These are phyloP conservation scores for Pogonus chalceus DNA, from an alignment of 1,140 invertebrate genomes.

Conservation along the genomic window DNA sequence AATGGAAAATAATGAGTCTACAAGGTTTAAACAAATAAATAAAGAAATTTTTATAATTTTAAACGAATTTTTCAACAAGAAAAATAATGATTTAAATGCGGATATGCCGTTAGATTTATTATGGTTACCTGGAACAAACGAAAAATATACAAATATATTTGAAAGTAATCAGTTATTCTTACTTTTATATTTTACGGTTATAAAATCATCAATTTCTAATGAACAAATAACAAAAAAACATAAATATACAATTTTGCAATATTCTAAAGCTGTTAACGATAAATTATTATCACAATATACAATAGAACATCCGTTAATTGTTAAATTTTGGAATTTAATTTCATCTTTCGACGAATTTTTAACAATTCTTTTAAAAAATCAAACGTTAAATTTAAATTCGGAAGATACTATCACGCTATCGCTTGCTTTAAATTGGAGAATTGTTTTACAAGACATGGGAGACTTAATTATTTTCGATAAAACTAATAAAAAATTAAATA, in stretches of 20 bases:
- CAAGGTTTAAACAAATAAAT: no score
- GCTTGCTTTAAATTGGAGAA: neutral
- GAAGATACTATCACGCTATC: neutral
- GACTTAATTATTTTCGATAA: neutral
- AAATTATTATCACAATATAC: constrained; percentile 37
- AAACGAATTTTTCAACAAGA: neutral
- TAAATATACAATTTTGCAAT: constrained; percentile 26
- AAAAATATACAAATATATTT: constrained; percentile 7
- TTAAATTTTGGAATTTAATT: constrained; percentile 13
- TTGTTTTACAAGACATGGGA: neutral
- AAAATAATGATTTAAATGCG: constrained; percentile 1
- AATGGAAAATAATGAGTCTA: constrained; percentile 3
- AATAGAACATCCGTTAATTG: constrained; percentile 39
- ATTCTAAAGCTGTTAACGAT: constrained; percentile 31
- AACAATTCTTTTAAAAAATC: neutral
- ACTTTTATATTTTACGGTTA: constrained; percentile 14
- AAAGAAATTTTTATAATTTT: neutral
- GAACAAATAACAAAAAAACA: neutral
- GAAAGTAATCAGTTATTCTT: constrained; percentile 18
- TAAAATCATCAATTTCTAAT: neutral
- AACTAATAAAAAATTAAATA: neutral
- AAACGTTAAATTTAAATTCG: neutral
- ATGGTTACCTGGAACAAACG: constrained; percentile 21
- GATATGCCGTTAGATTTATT: constrained; percentile 15
- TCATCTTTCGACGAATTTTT: constrained; percentile 21